Base-by-base conservation (phyloP, 2,113 vertebrate genomes). In the Urocitellus parryii region DNA sequence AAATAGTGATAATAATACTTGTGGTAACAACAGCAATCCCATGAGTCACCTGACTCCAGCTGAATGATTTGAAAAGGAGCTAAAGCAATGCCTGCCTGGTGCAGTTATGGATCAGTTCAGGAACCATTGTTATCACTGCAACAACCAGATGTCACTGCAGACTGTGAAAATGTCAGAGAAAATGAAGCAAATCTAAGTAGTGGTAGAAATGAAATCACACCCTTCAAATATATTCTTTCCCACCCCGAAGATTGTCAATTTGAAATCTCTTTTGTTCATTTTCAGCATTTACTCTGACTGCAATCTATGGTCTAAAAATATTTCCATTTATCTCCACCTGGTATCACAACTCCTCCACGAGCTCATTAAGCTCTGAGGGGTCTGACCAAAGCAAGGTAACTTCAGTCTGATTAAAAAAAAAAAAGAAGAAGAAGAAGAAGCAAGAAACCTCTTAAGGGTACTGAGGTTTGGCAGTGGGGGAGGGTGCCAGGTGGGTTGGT, bases 61-160 rank as follows among this genome's bases (percentile, higher is more conserved):
- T 29, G 7, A 25, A 17, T 76, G 48, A 20, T 61, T 42, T 48
- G 42, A 45, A 67, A 85, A 73, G 1, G 0, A 79, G 39, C 8
- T 20, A 65, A 65, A 79, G 32, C 65, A 0, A 2, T 16, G 20
- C 1, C 14, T 9, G 37, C 20, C 24, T 89, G 2, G 1, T 27
- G 45, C 78, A 37, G 65, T 94, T 61, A 32, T 51, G 39, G 11
- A 56, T 51, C 70, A 14, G 61, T 85, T 79, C 58, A 45, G 51
- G 14, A 85, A 58, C 70, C 72, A 87, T 27, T 91, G 90, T 95
- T 92, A 76, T 53, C 24, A 1, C 32, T 63, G 39, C 42, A 51
- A 42, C 93, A 97, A 96, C 72, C 93, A 97, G 95, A 89, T 97
- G 95, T 95, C 96, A 96, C 95, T 95, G 94, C n/a, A 94, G 97